Percentiles rank a stretch among this genome's conserved stretches.
These are phyloP conservation scores for Peromyscus maniculatus DNA, from an alignment of 2,113 vertebrate species.

Conservation along the genomic window DNA sequence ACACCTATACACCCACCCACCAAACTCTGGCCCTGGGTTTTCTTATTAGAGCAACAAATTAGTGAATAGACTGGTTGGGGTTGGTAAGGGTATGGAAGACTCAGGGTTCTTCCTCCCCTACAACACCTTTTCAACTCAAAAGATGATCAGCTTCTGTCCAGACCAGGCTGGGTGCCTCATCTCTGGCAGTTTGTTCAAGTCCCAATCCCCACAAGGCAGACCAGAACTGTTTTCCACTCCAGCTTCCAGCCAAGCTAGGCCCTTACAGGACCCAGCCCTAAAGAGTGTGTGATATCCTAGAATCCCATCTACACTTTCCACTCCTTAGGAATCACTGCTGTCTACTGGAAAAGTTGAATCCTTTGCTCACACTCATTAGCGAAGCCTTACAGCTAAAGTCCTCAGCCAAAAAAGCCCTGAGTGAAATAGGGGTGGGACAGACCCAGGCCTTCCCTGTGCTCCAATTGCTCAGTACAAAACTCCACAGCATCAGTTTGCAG, in stretches of 20 bases:
- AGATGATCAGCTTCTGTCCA: neutral
- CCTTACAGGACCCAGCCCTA: neutral
- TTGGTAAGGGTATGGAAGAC: neutral
- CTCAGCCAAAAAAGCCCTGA: neutral
- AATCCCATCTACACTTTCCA: neutral
- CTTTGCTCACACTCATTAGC: neutral
- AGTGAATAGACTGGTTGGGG: neutral
- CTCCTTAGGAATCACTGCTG: neutral
- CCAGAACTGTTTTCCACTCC: neutral
- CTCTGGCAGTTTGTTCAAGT: neutral
- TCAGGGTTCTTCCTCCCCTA: neutral
- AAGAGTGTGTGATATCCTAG: neutral
- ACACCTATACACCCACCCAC: neutral
- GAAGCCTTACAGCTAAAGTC: neutral
- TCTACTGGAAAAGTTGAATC: neutral
- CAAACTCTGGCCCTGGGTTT: neutral
- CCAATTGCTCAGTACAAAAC: neutral
- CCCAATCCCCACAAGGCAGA: neutral
- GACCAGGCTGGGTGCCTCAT: neutral
- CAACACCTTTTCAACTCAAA: neutral
- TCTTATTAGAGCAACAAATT: neutral
- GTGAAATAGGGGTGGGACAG: neutral
- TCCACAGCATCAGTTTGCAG: fast-evolving
- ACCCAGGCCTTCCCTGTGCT: neutral
- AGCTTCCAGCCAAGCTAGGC: neutral